Evolutionary conservation across 2,797 vertebrate genomes (phyloP).

Genomic region (Mormyrops boulengeri): DNA sequence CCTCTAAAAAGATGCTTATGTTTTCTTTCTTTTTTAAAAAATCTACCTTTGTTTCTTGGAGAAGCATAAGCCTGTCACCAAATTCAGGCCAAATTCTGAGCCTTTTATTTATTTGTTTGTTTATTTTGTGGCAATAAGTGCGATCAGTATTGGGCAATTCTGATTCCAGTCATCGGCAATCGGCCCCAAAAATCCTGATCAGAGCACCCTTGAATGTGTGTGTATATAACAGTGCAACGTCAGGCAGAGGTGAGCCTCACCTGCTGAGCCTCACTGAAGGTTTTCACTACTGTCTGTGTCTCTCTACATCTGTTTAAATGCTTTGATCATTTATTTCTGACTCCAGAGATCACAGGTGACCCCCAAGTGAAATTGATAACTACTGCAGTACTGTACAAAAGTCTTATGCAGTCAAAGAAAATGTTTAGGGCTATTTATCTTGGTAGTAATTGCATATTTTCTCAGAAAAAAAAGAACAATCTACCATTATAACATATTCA

Average conservation of each 20-base stretch:
- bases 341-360: neutral
- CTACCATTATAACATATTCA: neutral
- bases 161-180: neutral
- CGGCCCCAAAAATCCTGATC: neutral
- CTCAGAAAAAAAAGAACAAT: neutral
- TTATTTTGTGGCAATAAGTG: neutral
- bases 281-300: neutral
- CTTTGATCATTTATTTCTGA: neutral
- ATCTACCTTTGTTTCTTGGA: neutral
- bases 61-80: neutral
- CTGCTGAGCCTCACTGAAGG: neutral
- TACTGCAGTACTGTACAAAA: neutral
- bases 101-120: neutral
- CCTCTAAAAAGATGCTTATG: neutral
- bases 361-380: neutral
- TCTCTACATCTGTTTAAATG: neutral
- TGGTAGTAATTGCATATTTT: neutral
- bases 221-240: neutral
- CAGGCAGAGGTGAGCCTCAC: neutral
- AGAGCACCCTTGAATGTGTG: neutral
- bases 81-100: neutral
- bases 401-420: neutral
- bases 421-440: neutral
- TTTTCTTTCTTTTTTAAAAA: neutral
- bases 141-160: neutral